These are phyloP conservation scores for Onchidella celtica DNA, from an alignment of 2,888 invertebrate species.

Conservation along the genomic window DNA sequence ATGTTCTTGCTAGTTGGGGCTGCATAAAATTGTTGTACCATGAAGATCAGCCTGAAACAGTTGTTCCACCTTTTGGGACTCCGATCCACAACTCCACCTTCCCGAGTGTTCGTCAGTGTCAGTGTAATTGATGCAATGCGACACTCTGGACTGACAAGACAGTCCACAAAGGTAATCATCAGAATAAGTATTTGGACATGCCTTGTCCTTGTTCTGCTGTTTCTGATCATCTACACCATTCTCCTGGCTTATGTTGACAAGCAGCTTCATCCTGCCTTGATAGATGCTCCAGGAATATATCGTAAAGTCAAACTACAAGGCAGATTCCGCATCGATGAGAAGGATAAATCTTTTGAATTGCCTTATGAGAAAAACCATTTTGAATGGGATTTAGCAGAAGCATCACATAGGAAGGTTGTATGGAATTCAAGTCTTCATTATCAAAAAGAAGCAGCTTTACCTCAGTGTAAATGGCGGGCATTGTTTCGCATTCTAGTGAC, in stretches of 20 bases:
- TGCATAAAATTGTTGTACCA: too few species aligned
- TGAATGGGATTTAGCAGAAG: not conserved
- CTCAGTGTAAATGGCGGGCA: conserved; percentile 44
- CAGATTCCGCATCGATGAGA: not conserved
- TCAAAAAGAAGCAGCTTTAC: conserved; percentile 40
- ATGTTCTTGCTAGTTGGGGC: too few species aligned
- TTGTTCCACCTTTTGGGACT: not conserved
- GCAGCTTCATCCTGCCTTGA: conserved; percentile 14
- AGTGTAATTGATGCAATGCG: conserved; percentile 60
- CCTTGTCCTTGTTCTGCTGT: conserved; percentile 61
- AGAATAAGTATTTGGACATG: conserved; percentile 69
- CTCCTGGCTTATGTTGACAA: conserved; percentile 62
- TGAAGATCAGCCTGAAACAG: not conserved
- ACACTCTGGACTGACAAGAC: conserved; percentile 52
- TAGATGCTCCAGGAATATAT: not conserved
- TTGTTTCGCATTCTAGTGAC: conserved; percentile 63
- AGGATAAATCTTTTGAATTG: too few species aligned
- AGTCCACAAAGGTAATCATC: conserved; percentile 62
- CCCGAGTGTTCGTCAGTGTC: conserved; percentile 37
- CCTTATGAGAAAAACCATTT: not conserved
- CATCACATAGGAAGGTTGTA: conserved; percentile 52
- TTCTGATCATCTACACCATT: conserved; percentile 67
- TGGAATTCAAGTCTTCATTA: conserved; percentile 63
- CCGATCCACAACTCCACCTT: not conserved
- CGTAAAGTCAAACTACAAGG: conserved; percentile 19